Conservation (phyloP, 1,140 invertebrate species). For the Orius insidiosus region DNA sequence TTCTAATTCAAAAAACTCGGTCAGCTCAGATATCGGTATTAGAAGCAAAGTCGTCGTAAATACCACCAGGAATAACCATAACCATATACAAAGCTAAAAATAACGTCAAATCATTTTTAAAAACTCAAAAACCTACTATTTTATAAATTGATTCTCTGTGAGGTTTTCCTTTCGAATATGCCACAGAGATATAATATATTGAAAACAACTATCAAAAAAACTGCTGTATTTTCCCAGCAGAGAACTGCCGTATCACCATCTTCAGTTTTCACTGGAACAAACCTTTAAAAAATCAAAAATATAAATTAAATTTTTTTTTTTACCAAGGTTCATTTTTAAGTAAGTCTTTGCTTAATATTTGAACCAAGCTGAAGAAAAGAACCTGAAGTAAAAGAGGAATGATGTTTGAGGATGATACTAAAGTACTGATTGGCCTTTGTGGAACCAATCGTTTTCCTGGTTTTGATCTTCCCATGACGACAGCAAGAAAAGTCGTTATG, state of each 20-base stretch:
- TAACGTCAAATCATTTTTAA: background rate
- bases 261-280: constrained; percentile 11
- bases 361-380: constrained; percentile 27
- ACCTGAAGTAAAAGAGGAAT: constrained; percentile 40
- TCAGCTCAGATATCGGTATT: constrained; percentile 22
- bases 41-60: constrained; percentile 24
- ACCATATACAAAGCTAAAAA: constrained; percentile 15
- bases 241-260: constrained; percentile 37
- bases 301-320: constrained; percentile 18
- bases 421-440: constrained; percentile 24
- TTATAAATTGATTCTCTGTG: constrained; percentile 51
- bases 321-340: constrained; percentile 33
- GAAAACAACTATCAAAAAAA: constrained; percentile 70
- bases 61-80: constrained; percentile 21
- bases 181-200: constrained; percentile 84
- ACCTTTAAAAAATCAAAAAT: constrained; percentile 15
- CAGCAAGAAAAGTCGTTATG: constrained; percentile 57
- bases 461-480: constrained; percentile 49
- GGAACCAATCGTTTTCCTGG: constrained; percentile 21
- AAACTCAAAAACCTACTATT: constrained; percentile 28
- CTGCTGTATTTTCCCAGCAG: constrained; percentile 55
- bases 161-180: constrained; percentile 70
- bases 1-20: constrained; percentile 24
- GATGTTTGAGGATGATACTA: constrained; percentile 30
- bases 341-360: constrained; percentile 29